phyloP scores from a whole-genome alignment of 1,140 invertebrate genomes.

The Brachionus angularis region DNA sequence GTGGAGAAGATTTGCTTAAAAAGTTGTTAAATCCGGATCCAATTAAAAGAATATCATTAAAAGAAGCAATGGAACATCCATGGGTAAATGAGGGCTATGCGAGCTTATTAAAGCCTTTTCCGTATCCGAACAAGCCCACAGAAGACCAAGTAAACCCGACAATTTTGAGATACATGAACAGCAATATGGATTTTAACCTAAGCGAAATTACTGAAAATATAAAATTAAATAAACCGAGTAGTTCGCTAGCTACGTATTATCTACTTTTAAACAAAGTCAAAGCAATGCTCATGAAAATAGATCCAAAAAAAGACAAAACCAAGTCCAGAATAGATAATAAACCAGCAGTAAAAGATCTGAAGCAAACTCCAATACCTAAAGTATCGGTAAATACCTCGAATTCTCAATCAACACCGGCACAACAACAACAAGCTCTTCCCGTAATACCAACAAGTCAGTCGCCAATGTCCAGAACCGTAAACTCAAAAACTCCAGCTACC shows the following conservation, averaged over 20 bases:
- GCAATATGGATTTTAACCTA: conserved; percentile 50
- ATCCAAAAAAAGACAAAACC: conserved; percentile 41
- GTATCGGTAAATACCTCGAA: conserved; percentile 4
- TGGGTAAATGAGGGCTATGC: conserved; percentile 48
- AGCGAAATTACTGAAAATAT: conserved; percentile 53
- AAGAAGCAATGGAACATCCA: conserved; percentile 51
- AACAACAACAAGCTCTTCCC: conserved; percentile 8
- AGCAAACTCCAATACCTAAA: conserved; percentile 33
- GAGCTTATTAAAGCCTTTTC: conserved; percentile 45
- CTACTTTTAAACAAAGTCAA: conserved; percentile 46
- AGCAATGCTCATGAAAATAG: conserved; percentile 44
- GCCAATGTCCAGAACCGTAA: background rate
- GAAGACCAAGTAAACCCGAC: conserved; percentile 50
- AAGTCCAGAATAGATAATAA: conserved; percentile 15
- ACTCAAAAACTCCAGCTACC: background rate
- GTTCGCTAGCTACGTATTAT: conserved; percentile 52
- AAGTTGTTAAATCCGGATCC: conserved; percentile 54
- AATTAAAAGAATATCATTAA: conserved; percentile 49
- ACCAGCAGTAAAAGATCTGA: conserved; percentile 38
- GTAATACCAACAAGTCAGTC: background rate
- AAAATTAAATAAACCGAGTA: conserved; percentile 51
- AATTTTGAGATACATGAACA: conserved; percentile 53
- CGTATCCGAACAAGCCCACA: conserved; percentile 48
- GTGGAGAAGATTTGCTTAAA: conserved; percentile 51
- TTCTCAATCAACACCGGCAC: background rate